These are phyloP conservation scores for Glyphotaelius pellucidus DNA, from an alignment of 2,888 invertebrate species.

Conservation along the genomic window DNA sequence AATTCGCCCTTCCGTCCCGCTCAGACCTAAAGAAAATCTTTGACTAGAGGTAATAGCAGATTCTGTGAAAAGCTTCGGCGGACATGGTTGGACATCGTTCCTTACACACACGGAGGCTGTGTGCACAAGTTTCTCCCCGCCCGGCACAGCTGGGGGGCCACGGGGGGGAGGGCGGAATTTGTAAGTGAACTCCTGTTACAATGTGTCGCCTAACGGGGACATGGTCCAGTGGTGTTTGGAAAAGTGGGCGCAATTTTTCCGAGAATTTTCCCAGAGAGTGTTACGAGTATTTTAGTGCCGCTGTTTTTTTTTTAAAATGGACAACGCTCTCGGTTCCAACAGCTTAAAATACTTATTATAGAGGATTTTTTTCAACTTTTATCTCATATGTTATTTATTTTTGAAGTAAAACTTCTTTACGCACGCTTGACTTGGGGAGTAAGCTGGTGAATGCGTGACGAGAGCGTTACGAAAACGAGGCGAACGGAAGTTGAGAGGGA, in stretches of 20 bases:
- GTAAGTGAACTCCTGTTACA: slow-evolving; percentile 37
- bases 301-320: not conserved
- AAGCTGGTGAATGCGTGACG: too few species aligned
- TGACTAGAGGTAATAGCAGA: slow-evolving; percentile 38
- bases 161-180: slow-evolving; percentile 37
- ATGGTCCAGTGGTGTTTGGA: slow-evolving; percentile 33
- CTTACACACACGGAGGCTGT: slow-evolving; percentile 42
- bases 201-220: slow-evolving; percentile 45
- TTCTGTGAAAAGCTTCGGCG: slow-evolving; percentile 49
- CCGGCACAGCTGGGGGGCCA: not conserved
- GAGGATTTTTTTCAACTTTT: not conserved
- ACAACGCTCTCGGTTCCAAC: not conserved
- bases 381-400: not conserved
- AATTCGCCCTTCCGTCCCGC: slow-evolving; percentile 17
- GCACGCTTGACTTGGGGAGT: too few species aligned
- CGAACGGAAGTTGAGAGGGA: too few species aligned
- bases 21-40: slow-evolving; percentile 36
- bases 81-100: slow-evolving; percentile 54
- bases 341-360: not conserved
- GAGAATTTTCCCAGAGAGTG: slow-evolving; percentile 7
- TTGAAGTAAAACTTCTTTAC: too few species aligned
- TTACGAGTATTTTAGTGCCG: not conserved
- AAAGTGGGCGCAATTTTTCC: slow-evolving; percentile 36
- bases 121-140: slow-evolving; percentile 22
- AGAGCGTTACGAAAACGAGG: too few species aligned